Conservation (phyloP, 2,113 vertebrate genomes). For the Myrmophylax atrothorax region DNA sequence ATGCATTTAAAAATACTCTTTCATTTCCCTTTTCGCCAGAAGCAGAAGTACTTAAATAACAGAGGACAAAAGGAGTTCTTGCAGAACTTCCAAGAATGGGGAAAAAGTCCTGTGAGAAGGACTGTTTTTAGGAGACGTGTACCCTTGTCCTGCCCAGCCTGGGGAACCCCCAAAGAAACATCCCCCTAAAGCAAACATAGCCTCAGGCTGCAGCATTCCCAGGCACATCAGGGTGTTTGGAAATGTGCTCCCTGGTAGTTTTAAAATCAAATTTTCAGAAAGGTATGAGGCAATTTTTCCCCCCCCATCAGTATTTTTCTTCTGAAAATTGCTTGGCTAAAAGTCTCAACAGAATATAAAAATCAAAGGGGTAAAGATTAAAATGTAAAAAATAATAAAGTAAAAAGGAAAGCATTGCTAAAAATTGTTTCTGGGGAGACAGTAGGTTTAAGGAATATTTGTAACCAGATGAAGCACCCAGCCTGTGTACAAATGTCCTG, state of each 20-base stretch:
- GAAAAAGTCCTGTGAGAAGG: slow-evolving; percentile 26
- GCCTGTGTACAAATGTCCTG: background rate
- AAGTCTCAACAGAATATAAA: background rate
- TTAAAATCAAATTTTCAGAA: background rate
- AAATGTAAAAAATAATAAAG: background rate
- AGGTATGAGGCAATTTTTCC: background rate
- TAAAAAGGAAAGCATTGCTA: background rate
- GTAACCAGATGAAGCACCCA: background rate
- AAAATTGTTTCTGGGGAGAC: background rate
- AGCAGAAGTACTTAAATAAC: slow-evolving; percentile 65
- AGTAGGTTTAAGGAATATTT: background rate
- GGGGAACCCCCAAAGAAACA: background rate
- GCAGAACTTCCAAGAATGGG: slow-evolving; percentile 53
- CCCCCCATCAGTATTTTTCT: background rate
- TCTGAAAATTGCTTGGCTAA: background rate
- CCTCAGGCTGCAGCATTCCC: background rate
- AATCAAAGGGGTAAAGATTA: background rate
- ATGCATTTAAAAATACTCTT: slow-evolving; percentile 63
- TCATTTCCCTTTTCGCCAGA: slow-evolving; percentile 64
- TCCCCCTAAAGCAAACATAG: background rate
- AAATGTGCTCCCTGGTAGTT: background rate
- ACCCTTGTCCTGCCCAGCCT: background rate
- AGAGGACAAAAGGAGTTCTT: slow-evolving; percentile 58
- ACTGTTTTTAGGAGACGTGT: background rate
- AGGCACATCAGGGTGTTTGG: fast-evolving